A percentile compares a stretch with the other conserved stretches of the same genome.
Evolutionary conservation across 2,113 vertebrate genomes (phyloP).

Genomic region (Ceyx cyanopectus): DNA sequence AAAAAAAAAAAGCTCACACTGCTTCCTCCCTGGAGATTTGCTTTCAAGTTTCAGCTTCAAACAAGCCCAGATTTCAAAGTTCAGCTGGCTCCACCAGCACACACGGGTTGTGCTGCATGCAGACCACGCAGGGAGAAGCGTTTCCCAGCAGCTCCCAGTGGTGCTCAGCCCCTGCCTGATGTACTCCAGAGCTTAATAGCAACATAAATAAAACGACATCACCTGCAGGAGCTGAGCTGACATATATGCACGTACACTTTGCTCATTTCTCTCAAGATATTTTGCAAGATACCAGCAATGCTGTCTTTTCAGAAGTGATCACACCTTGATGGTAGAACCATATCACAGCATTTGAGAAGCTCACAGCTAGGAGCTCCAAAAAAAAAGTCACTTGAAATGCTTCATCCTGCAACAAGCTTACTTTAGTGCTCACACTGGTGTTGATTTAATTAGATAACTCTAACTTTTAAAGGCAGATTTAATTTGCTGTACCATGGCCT

Average conservation of each 20-base stretch:
- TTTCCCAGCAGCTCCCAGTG: not conserved
- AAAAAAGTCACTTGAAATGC: not conserved
- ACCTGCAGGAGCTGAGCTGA: not conserved
- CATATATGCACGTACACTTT: not conserved
- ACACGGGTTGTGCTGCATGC: not conserved
- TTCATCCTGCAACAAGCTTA: not conserved
- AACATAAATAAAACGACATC: not conserved
- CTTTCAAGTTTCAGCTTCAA: slow-evolving; percentile 57
- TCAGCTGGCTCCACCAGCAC: not conserved
- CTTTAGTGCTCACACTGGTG: not conserved
- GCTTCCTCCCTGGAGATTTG: slow-evolving; percentile 20
- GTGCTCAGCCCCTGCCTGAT: not conserved
- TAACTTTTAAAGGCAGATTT: not conserved
- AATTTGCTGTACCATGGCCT: not conserved
- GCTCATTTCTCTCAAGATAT: not conserved
- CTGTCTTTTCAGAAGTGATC: fast-evolving
- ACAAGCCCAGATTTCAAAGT: slow-evolving; percentile 48
- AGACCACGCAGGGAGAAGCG: not conserved
- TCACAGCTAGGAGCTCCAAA: not conserved
- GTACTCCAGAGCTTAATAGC: not conserved
- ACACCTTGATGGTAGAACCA: not conserved
- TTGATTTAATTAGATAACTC: not conserved
- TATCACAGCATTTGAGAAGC: not conserved
- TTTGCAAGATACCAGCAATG: not conserved
- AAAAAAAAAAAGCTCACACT: not conserved